Conservation (phyloP, 1,140 invertebrate genomes). For the Apocrypta bakeri region DNA sequence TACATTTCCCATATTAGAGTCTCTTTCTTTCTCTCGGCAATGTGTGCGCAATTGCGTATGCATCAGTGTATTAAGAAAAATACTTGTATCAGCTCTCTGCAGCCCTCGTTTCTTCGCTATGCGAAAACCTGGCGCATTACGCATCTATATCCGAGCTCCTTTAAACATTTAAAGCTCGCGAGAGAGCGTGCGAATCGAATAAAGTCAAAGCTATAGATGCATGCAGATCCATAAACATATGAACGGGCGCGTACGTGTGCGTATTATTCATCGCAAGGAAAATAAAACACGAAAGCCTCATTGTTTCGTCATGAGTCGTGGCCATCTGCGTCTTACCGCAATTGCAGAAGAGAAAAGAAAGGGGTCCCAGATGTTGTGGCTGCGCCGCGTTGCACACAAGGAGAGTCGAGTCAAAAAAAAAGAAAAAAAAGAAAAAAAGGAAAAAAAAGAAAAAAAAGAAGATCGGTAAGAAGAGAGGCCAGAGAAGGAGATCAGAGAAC, state of each 20-base stretch:
- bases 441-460: neutral
- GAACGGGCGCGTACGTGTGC: no score
- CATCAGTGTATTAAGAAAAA: no score
- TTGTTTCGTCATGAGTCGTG: conserved; percentile 17
- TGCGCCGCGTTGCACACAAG: neutral
- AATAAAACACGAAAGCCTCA: neutral
- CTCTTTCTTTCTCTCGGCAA: no score
- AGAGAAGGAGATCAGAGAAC: neutral
- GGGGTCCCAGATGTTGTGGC: conserved; percentile 38
- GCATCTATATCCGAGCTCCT: neutral
- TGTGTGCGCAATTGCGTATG: no score
- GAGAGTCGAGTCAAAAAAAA: no score
- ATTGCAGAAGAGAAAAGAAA: conserved; percentile 22
- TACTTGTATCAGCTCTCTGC: no score
- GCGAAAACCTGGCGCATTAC: no score
- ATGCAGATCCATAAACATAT: neutral
- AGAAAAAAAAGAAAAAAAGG: neutral
- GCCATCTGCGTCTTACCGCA: conserved; percentile 37
- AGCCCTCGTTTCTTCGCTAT: no score
- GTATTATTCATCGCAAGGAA: neutral
- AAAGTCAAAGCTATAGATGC: neutral
- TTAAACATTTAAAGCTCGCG: neutral
- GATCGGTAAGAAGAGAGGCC: neutral
- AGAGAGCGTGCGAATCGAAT: neutral
- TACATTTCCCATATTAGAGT: no score